These are phyloP conservation scores for Lutjanus campechanus DNA, from an alignment of 2,797 vertebrate species.

Conservation along the genomic window DNA sequence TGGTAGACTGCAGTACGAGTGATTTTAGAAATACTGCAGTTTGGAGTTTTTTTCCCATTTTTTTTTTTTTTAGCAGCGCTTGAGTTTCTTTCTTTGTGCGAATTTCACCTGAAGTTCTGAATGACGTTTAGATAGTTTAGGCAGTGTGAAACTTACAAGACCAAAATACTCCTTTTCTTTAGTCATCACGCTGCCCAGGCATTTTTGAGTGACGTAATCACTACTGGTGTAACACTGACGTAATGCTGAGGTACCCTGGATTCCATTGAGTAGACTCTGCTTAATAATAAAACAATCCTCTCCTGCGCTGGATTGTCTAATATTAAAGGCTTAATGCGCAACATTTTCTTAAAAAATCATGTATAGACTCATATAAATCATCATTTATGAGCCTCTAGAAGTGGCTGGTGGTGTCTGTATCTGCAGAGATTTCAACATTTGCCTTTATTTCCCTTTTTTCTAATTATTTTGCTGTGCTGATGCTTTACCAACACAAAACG, in stretches of 20 bases:
- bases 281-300: constrained; percentile 20
- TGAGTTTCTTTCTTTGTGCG: background rate
- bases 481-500: too few species aligned
- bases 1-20: constrained; percentile 53
- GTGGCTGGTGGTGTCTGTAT: too few species aligned
- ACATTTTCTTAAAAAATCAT: too few species aligned
- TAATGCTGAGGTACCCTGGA: constrained; percentile 69
- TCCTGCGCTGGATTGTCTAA: background rate
- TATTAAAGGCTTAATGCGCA: too few species aligned
- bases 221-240: constrained; percentile 70
- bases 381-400: too few species aligned
- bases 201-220: constrained; percentile 76
- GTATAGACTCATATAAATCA: too few species aligned
- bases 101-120: constrained; percentile 27
- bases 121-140: background rate
- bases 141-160: background rate
- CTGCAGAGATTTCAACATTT: too few species aligned
- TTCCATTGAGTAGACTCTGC: constrained; percentile 43
- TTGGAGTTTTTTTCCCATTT: background rate
- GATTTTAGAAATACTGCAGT: constrained; percentile 44
- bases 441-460: background rate
- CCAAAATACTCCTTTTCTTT: constrained; percentile 25
- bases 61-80: background rate
- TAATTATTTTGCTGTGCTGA: too few species aligned
- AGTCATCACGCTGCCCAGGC: constrained; percentile 43